Evolutionary conservation across 2,888 invertebrate genomes (phyloP).

Genomic region (Sepioteuthis lessoniana): DNA sequence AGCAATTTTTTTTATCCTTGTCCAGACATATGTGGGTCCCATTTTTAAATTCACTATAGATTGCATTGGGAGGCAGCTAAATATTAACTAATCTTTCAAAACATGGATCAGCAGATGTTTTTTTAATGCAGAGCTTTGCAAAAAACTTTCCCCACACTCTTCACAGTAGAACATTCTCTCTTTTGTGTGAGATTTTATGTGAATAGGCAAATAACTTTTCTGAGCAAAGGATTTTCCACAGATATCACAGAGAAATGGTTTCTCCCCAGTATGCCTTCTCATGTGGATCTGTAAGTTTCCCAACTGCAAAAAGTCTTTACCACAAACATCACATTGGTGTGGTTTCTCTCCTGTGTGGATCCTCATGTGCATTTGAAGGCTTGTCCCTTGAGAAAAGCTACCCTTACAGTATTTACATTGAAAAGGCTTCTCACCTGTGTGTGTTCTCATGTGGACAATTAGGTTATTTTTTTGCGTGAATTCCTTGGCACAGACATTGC

Average conservation of each 20-base stretch:
- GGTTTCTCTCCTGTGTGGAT: slow-evolving; percentile 46
- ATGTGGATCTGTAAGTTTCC: slow-evolving; percentile 24
- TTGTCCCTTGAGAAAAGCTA: not conserved
- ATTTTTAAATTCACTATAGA: too few relatives aligned
- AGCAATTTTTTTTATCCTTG: too few relatives aligned
- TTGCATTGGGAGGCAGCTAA: too few relatives aligned
- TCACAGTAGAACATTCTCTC: not conserved
- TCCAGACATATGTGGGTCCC: too few relatives aligned
- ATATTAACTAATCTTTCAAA: too few relatives aligned
- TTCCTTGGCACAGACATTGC: not conserved
- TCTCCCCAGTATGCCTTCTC: slow-evolving; percentile 40
- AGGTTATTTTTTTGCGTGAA: not conserved
- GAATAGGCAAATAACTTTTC: not conserved
- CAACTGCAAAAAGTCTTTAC: not conserved
- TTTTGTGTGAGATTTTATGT: not conserved
- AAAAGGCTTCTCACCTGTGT: slow-evolving; percentile 41
- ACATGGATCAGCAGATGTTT: not conserved
- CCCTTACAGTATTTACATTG: not conserved
- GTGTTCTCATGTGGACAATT: slow-evolving; percentile 20
- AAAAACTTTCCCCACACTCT: not conserved
- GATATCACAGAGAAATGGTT: not conserved
- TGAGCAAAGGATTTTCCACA: slow-evolving; percentile 37
- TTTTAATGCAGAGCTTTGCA: not conserved
- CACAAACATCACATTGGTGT: slow-evolving; percentile 24
- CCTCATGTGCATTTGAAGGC: not conserved